Percentiles rank a stretch among this genome's conserved stretches.
Evolutionary conservation across 2,888 invertebrate species (phyloP).

Genomic region (Gryllus longicercus): DNA sequence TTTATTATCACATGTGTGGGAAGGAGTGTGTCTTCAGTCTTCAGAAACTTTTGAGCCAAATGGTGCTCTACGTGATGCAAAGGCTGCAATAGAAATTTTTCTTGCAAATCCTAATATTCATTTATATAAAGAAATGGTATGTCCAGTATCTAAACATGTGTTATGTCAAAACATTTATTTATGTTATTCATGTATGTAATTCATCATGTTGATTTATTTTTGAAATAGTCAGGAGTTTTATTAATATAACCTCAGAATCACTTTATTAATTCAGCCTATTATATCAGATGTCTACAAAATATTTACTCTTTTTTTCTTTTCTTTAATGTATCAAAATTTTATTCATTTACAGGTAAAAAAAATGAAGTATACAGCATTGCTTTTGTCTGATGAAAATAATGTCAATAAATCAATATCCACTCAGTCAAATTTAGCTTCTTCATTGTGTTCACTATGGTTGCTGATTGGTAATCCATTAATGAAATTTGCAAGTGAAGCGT

Average conservation of each 20-base stretch:
- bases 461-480: not conserved
- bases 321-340: too few relatives aligned
- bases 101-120: not conserved
- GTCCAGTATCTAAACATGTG: not conserved
- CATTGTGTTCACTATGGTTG: not conserved
- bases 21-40: not conserved
- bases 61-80: not conserved
- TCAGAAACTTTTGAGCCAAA: not conserved
- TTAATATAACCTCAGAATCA: too few relatives aligned
- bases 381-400: too few relatives aligned
- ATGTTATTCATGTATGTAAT: too few relatives aligned
- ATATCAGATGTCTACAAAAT: too few relatives aligned
- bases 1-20: not conserved
- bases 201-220: too few relatives aligned
- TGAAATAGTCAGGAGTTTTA: too few relatives aligned
- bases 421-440: not conserved
- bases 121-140: not conserved
- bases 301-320: too few relatives aligned
- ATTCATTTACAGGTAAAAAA: too few relatives aligned
- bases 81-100: not conserved
- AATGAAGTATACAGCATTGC: too few relatives aligned
- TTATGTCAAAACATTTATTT: not conserved
- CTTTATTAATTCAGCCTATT: too few relatives aligned
- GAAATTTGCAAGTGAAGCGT: not conserved
- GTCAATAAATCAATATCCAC: too few relatives aligned